These are phyloP conservation scores for Sesamia inferens DNA, from an alignment of 2,888 invertebrate species.

Conservation along the genomic window DNA sequence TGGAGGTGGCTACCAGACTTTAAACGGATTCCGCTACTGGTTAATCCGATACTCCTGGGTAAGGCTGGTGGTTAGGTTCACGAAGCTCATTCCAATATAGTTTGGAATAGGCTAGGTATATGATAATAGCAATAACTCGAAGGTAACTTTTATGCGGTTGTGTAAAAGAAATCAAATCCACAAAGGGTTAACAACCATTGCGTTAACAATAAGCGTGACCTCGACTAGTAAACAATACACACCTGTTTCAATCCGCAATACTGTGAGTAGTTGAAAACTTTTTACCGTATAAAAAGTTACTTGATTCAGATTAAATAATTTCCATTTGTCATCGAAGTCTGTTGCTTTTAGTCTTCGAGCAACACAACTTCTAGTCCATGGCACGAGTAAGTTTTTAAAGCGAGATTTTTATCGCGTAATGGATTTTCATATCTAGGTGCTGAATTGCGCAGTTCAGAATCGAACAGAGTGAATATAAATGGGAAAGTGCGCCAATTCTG, in stretches of 20 bases:
- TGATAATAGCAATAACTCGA: neutral
- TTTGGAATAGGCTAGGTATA: too few relatives aligned
- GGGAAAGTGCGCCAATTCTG: too few relatives aligned
- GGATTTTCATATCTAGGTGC: too few relatives aligned
- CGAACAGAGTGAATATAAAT: too few relatives aligned
- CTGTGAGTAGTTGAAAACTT: neutral
- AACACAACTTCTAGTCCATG: too few relatives aligned
- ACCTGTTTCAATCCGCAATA: constrained; percentile 23
- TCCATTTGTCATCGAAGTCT: constrained; percentile 2
- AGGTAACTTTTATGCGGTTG: neutral
- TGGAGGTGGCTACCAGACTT: too few relatives aligned
- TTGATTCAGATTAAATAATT: neutral
- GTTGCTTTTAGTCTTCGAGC: too few relatives aligned
- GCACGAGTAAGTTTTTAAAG: neutral
- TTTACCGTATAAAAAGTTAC: constrained; percentile 17
- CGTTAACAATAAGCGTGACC: constrained; percentile 11
- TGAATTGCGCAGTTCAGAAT: neutral
- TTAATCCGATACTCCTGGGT: too few relatives aligned
- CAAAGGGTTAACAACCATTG: constrained; percentile 17
- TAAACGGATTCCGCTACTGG: too few relatives aligned
- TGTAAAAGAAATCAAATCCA: neutral
- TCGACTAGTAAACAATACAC: neutral
- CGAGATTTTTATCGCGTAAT: too few relatives aligned
- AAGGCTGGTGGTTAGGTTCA: too few relatives aligned
- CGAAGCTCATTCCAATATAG: too few relatives aligned